Conservation (phyloP, 2,113 vertebrate genomes). For the Brienomyrus brachyistius region DNA sequence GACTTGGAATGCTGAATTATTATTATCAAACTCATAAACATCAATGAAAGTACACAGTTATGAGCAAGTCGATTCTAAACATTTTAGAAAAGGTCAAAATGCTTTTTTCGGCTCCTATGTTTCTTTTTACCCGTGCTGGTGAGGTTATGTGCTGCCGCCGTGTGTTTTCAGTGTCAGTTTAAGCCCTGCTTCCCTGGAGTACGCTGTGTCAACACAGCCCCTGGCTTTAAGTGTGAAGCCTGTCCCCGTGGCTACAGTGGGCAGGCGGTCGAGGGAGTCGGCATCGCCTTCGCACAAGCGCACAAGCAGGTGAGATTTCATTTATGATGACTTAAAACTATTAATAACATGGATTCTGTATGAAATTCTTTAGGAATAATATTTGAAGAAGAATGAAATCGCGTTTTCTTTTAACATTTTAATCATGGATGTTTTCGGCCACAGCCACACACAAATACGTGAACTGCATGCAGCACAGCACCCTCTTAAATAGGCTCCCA, state of each 20-base stretch:
- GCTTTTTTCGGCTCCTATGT: not conserved
- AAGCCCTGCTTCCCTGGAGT: constrained; percentile 91
- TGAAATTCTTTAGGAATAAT: not conserved
- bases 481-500: not conserved
- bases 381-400: not conserved
- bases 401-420: not conserved
- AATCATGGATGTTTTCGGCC: not conserved
- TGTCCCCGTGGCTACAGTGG: constrained; percentile 83
- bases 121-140: not conserved
- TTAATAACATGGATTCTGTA: not conserved
- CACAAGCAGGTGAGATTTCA: constrained; percentile 78
- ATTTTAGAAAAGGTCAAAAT: not conserved
- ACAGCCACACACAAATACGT: not conserved
- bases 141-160: not conserved
- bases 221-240: constrained; percentile 83
- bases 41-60: not conserved
- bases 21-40: not conserved
- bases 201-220: constrained; percentile 80
- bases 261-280: constrained; percentile 70
- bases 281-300: constrained; percentile 71
- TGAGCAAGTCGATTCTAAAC: not conserved
- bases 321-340: not conserved
- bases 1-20: not conserved
- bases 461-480: not conserved
- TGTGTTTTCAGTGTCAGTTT: constrained; percentile 74